Percentiles rank a stretch among this genome's conserved stretches.
Evolutionary conservation across 1,140 invertebrate species (phyloP).

Genomic region (Orius insidiosus): DNA sequence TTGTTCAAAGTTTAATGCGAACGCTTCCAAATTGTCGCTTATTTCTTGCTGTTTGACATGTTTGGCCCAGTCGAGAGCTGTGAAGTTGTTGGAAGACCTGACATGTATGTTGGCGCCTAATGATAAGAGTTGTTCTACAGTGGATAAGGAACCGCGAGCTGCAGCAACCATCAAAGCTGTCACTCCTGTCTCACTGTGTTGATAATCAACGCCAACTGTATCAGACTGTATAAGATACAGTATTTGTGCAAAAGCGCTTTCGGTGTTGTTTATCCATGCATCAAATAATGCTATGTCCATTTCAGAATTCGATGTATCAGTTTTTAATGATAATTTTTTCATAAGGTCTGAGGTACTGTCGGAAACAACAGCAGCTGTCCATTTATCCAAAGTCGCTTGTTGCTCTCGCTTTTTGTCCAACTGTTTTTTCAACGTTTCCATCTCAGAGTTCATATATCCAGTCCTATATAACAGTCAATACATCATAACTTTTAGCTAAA

Average conservation of each 20-base stretch:
- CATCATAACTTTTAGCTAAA: neutral
- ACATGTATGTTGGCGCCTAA: slow-evolving; percentile 49
- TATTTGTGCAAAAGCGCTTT: slow-evolving; percentile 48
- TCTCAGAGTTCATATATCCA: slow-evolving; percentile 47
- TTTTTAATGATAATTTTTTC: neutral
- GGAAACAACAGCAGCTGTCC: slow-evolving; percentile 22
- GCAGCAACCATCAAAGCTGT: slow-evolving; percentile 63
- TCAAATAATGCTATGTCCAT: slow-evolving; percentile 41
- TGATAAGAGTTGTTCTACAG: slow-evolving; percentile 47
- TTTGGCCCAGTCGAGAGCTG: slow-evolving; percentile 53
- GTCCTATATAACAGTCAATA: slow-evolving; percentile 25
- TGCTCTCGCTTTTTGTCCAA: slow-evolving; percentile 31
- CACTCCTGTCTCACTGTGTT: slow-evolving; percentile 46
- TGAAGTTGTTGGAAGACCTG: slow-evolving; percentile 49
- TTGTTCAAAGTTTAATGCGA: slow-evolving; percentile 14
- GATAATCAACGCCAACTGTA: slow-evolving; percentile 45
- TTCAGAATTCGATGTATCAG: slow-evolving; percentile 24
- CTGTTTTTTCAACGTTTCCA: slow-evolving; percentile 33
- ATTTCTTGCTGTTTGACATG: slow-evolving; percentile 42
- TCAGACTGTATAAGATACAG: slow-evolving; percentile 56
- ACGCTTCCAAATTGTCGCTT: slow-evolving; percentile 24
- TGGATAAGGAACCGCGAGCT: slow-evolving; percentile 41
- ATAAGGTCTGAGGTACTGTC: neutral
- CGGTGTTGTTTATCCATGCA: slow-evolving; percentile 37
- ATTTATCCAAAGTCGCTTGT: slow-evolving; percentile 30